phyloP scores from a whole-genome alignment of 2,797 vertebrate species.

The Muscicapa striata region DNA sequence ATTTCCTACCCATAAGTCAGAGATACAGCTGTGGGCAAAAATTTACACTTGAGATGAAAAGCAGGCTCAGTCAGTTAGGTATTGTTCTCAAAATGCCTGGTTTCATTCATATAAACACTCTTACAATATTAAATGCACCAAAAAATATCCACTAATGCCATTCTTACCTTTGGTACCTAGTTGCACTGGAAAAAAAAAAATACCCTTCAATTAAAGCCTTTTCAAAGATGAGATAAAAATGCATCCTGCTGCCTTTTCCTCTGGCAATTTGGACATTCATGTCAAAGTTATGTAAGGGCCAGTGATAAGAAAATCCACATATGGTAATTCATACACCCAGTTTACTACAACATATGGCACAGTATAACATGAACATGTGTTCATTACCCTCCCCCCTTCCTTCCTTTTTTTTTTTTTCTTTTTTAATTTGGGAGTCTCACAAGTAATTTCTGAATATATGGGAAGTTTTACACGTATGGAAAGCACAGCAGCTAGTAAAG shows the following conservation, averaged over 20 bases:
- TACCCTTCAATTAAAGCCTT: not conserved
- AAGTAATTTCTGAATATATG: not conserved
- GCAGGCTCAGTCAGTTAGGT: not conserved
- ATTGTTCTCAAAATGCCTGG: not conserved
- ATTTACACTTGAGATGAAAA: not conserved
- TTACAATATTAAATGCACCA: not conserved
- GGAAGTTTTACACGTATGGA: not conserved
- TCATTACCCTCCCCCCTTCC: not conserved
- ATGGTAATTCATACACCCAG: conserved; percentile 35
- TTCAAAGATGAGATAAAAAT: conserved; percentile 27
- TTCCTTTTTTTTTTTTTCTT: not conserved
- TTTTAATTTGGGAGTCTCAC: not conserved
- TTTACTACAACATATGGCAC: conserved; percentile 63
- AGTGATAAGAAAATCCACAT: conserved; percentile 50
- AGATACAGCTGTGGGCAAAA: not conserved
- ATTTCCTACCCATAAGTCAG: not conserved
- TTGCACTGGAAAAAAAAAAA: not conserved
- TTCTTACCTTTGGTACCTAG: not conserved
- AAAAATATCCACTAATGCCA: not conserved
- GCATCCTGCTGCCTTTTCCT: not conserved
- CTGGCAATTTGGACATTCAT: conserved; percentile 45
- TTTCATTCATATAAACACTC: not conserved
- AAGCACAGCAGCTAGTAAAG: not conserved
- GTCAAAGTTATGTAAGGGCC: conserved; percentile 54
- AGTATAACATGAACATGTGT: conserved; percentile 9